Evolutionary conservation across 1,140 invertebrate species (phyloP), one percentile per base, ranked within the genome.

Genomic region (Planococcus citri): DNA sequence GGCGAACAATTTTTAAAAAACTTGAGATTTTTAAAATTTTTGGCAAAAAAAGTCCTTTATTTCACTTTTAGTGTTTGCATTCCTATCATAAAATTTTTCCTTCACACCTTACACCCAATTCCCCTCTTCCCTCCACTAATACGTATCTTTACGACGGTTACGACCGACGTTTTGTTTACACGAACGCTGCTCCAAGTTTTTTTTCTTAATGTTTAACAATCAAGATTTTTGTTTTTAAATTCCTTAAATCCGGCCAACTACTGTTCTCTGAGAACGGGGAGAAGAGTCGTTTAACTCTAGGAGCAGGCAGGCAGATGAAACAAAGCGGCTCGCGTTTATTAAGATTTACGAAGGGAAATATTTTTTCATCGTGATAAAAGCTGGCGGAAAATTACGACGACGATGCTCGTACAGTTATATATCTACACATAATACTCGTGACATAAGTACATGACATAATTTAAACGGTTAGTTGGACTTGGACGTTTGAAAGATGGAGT

Each of bases 281-380:
- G n/a, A n/a, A n/a, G 41, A 33, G 17, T 9, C 4, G 41, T 51
- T 51, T 51, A 51, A 51, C 17, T 51, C 41, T 9, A 51, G 17
- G 41, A 51, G 41, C 12, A 33, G n/a, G n/a, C n/a, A n/a, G n/a
- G n/a, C n/a, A n/a, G n/a, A n/a, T n/a, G n/a, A n/a, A n/a, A n/a
- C n/a, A n/a, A n/a, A n/a, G n/a, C 33, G 33, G 33, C 33, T 3
- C 17, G 17, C 41, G 41, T 51, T 51, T 51, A 51, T 51, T 6
- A 51, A 51, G 41, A 51, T 51, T 51, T 51, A 51, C 41, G 41
- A 51, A 51, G 41, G 41, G 17, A 51, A 51, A 51, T 51, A 51
- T 51, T 51, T 51, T 51, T 51, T 51, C 41, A 51, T 51, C 41
- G 41, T 17, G 41, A 51, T 51, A 51, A 51, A 51, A 51, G 41